Conservation (phyloP, 2,888 invertebrate genomes). For the Drosophila engyochracea region DNA sequence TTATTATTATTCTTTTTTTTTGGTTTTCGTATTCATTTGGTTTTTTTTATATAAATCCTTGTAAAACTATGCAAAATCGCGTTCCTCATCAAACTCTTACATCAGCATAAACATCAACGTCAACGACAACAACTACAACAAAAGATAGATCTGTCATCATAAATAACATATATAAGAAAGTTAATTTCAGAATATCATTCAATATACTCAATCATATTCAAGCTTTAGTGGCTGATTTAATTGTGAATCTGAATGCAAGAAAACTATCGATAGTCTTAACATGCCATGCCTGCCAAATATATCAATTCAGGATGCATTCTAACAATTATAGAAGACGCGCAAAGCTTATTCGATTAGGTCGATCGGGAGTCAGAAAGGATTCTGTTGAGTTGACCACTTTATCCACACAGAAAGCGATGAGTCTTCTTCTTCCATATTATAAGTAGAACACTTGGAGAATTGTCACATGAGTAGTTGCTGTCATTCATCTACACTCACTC, state of each 20-base stretch:
- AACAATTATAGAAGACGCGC: not conserved
- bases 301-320: not conserved
- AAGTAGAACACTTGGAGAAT: not conserved
- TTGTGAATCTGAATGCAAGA: not conserved
- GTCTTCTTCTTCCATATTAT: not conserved
- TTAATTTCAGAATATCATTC: not conserved
- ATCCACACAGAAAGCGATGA: not conserved
- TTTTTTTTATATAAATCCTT: constrained; percentile 40
- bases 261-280: not conserved
- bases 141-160: not conserved
- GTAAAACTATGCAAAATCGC: constrained; percentile 30
- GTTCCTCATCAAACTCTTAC: not conserved
- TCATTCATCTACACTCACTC: not conserved
- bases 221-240: not conserved
- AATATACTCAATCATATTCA: not conserved
- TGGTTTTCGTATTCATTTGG: constrained; percentile 16
- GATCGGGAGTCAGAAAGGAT: not conserved
- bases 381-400: not conserved
- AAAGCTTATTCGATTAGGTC: not conserved
- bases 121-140: not conserved
- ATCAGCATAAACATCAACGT: constrained; percentile 21
- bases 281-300: not conserved
- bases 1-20: constrained; percentile 5
- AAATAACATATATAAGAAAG: too few species aligned
- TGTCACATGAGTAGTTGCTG: not conserved